phyloP scores from a whole-genome alignment of 2,797 vertebrate species.

The Antrozous pallidus region DNA sequence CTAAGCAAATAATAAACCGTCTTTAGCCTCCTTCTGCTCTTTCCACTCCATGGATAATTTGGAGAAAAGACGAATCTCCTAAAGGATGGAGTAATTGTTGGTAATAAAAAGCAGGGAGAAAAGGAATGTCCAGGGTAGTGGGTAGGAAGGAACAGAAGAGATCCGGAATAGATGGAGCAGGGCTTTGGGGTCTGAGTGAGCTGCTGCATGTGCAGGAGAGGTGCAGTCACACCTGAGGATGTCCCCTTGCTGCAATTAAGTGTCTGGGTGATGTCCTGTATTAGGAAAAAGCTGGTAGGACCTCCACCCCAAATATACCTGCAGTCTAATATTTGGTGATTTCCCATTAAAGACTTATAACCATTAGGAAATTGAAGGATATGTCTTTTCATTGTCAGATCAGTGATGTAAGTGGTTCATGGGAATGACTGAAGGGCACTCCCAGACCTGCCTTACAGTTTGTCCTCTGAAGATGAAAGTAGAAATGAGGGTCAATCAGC shows the following conservation, averaged over 20 bases:
- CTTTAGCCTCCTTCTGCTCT: not conserved
- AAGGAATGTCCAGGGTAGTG: not conserved
- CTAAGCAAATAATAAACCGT: not conserved
- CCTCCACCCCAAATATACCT: not conserved
- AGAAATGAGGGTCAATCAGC: not conserved
- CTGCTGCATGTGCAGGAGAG: not conserved
- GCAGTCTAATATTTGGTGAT: not conserved
- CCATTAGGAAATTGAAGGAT: not conserved
- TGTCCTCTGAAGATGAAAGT: not conserved
- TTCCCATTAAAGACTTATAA: not conserved
- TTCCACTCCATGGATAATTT: not conserved
- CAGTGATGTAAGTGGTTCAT: not conserved
- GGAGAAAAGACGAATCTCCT: not conserved
- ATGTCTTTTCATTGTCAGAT: not conserved
- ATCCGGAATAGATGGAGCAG: not conserved
- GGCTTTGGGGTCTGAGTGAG: not conserved
- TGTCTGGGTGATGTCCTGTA: not conserved
- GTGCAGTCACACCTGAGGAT: not conserved
- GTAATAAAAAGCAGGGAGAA: not conserved
- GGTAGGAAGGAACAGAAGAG: not conserved
- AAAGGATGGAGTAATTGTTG: not conserved
- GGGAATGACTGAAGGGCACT: not conserved
- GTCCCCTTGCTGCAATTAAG: not conserved
- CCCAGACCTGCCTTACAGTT: not conserved
- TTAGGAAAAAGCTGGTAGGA: not conserved